phyloP scores from a whole-genome alignment of 2,888 invertebrate species.

The Hirtodrosophila duncani region DNA sequence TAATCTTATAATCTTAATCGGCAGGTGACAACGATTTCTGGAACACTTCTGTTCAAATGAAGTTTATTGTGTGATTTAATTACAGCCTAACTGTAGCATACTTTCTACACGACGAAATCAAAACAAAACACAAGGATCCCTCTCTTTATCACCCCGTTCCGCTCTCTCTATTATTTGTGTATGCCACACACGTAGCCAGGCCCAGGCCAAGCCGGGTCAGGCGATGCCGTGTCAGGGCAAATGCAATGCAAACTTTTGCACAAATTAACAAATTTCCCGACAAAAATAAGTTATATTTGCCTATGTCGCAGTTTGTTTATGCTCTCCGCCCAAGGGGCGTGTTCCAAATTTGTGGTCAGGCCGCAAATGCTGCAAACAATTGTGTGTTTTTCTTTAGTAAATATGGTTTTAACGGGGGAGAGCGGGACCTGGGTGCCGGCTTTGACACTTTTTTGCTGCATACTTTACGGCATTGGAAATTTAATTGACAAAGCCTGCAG shows the following conservation, averaged over 20 bases:
- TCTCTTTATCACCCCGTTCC: background rate
- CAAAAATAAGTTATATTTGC: conserved; percentile 61
- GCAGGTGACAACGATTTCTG: no score
- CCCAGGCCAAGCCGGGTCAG: no score
- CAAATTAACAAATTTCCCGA: conserved; percentile 70
- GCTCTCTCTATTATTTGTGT: conserved; percentile 27
- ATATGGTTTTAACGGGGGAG: no score
- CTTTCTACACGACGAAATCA: background rate
- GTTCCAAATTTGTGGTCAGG: conserved; percentile 32
- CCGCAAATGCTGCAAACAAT: conserved; percentile 64
- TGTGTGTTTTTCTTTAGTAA: conserved; percentile 70
- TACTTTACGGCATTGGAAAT: conserved; percentile 68
- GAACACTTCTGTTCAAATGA: no score
- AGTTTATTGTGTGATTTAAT: conserved; percentile 22
- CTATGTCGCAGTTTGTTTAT: conserved; percentile 58
- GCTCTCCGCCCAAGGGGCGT: conserved; percentile 23
- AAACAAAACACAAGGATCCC: conserved; percentile 18
- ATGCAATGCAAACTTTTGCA: conserved; percentile 63
- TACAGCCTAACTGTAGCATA: conserved; percentile 21
- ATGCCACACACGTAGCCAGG: conserved; percentile 64
- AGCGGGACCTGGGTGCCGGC: conserved; percentile 40
- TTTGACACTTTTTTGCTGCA: conserved; percentile 62
- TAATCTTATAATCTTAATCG: no score
- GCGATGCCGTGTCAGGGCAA: conserved; percentile 42
- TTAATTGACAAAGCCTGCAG: conserved; percentile 61